Evolutionary conservation across 2,888 invertebrate species (phyloP), one percentile per base, ranked within the genome.

Genomic region (Cheilosia grossa): DNA sequence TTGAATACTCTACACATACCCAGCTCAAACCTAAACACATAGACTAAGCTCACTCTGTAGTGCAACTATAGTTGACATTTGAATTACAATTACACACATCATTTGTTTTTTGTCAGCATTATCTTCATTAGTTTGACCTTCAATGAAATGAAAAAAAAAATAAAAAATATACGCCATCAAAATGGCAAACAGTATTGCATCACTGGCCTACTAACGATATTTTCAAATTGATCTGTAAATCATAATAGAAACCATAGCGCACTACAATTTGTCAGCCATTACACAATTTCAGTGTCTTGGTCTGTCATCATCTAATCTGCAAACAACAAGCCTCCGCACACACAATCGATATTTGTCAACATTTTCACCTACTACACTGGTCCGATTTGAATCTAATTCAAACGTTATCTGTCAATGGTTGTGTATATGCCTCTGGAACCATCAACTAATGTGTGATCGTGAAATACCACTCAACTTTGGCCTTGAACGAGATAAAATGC

Each of bases 401-500:
- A 17, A 37, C 33, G 21, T 27, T 19, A 51, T 37, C 19, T 51
- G 63, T 64, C 54, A 69, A 66, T 59, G 58, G 37, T 4, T 44
- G 54, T 17, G 24, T 42, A 10, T n/a, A 47, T 58, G 19, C 47
- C 59, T 30, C 17, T 44, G 61, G 66, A 44, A 24, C 44, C 70
- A 72, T 56, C 61, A 19, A 40, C 13, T 37, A 66, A 59, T 54
- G 42, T 49, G 49, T 42, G 40, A 49, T 74, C 40, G 30, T 21
- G 44, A 42, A 42, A 64, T 66, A 61, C 61, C 58, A 58, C 74
- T 79, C 53, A 79, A 79, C 79, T 79, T 40, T 79, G 73, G 44
- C 79, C 67, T 69, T 82, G 82, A 74, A n/a, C 33, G 33, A 53
- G 42, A 37, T 7, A 17, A 59, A 24, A 27, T 40, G 42, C 6